Evolutionary conservation across 2,888 invertebrate genomes (phyloP), one percentile per base, ranked within the genome.

Genomic region (Chironomus tentans): DNA sequence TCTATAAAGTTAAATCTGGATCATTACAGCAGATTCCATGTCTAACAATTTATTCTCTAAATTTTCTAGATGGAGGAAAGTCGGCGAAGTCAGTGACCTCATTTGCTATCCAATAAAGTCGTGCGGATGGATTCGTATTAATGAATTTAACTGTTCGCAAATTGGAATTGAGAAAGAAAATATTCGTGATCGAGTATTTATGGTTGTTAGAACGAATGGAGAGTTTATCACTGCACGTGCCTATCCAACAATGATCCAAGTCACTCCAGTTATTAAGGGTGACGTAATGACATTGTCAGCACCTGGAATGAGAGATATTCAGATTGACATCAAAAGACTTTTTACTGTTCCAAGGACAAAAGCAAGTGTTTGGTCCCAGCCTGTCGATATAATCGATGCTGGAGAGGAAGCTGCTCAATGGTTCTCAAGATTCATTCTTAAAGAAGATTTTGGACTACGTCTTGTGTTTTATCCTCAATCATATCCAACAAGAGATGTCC

Each of bases 361-460:
- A 5, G 86, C 87, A 0, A 80, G 81, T 2, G 86, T 89, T 4
- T 89, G 89, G 89, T 84, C 85, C 24, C 83, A 84, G n/a, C 79
- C 83, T 0, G 87, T 91, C 2, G 83, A 86, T 0, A 89, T 90
- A 0, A 84, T 87, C 72, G 92, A 93, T 81, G 92, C 92, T 82
- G 93, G 93, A 0, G 88, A 88, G 78, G 88, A 88, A 79, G 88
- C 87, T 1, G 88, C 90, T 4, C 86, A 88, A 76, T 93, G 93
- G 93, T 83, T 93, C 79, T 88, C 89, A 3, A 87, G 84, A 75
- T 84, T 86, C 78, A 80, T 89, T 71, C 82, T 87, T 68, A 83
- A 85, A 73, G 84, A 87, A 68, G 82, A 85, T 68, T 80, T 79
- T 3, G 87, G 84, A 13, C 85, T 86, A 74, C 84, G 88, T 62